Evolutionary conservation across 2,888 invertebrate species (phyloP).

Genomic region (Andrena marginata): DNA sequence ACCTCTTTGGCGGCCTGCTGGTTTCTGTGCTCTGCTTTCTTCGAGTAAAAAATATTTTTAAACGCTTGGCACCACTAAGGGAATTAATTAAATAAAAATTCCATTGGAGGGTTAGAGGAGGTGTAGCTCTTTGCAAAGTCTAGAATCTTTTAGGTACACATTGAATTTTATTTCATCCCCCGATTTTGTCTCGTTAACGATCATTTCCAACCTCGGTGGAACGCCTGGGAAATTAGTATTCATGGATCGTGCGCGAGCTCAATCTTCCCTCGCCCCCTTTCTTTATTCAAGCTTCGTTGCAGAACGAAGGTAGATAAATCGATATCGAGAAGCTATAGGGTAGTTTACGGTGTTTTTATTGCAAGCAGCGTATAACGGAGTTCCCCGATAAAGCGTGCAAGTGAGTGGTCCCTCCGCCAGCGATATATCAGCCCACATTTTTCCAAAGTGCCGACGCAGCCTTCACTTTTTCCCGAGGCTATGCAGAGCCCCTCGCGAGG

Average conservation of each 20-base stretch:
- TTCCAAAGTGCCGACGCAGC: slow-evolving; percentile 2
- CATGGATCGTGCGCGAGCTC: slow-evolving; percentile 15
- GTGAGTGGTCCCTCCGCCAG: background rate
- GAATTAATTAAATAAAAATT: too few relatives aligned
- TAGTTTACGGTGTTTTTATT: slow-evolving; percentile 64
- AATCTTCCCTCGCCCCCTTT: background rate
- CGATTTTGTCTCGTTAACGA: background rate
- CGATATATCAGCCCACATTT: slow-evolving; percentile 8
- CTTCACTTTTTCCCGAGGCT: background rate
- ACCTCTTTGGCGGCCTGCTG: too few relatives aligned
- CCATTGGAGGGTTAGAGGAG: too few relatives aligned
- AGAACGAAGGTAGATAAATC: slow-evolving; percentile 38
- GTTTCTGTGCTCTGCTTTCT: too few relatives aligned
- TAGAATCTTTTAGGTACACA: too few relatives aligned
- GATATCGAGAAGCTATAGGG: slow-evolving; percentile 55
- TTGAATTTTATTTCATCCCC: too few relatives aligned
- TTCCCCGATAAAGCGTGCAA: slow-evolving; percentile 40
- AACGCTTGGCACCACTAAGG: too few relatives aligned
- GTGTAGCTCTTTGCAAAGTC: too few relatives aligned
- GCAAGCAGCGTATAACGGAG: slow-evolving; percentile 37
- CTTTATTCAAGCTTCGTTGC: slow-evolving; percentile 14
- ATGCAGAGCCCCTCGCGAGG: background rate
- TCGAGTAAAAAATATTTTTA: too few relatives aligned
- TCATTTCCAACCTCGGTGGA: background rate
- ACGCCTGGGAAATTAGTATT: slow-evolving; percentile 19